Evolutionary conservation across 2,113 vertebrate species (phyloP).

Genomic region (Theristicus caerulescens): DNA sequence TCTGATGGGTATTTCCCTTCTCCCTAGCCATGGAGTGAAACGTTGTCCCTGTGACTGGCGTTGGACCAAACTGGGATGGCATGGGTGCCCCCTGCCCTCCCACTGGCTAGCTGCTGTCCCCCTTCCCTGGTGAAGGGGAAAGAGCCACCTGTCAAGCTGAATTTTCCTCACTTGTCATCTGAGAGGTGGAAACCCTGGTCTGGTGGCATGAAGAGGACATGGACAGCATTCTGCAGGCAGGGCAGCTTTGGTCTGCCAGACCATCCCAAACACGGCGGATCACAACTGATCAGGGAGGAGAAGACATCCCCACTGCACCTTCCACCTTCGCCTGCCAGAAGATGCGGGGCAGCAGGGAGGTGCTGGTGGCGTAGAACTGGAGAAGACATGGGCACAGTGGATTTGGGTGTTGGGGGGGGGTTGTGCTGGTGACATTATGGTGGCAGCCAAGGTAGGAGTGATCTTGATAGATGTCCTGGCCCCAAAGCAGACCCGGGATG

Average conservation of each 20-base stretch:
- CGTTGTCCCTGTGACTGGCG: not conserved
- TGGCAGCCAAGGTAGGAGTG: not conserved
- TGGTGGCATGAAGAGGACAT: not conserved
- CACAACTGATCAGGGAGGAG: not conserved
- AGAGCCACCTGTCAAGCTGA: not conserved
- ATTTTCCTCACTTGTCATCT: not conserved
- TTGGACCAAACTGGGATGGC: not conserved
- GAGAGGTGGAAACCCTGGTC: not conserved
- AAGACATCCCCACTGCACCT: not conserved
- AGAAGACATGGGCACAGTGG: not conserved
- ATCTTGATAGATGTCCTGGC: not conserved
- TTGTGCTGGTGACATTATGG: not conserved
- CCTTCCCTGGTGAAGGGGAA: not conserved
- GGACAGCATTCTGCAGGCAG: not conserved
- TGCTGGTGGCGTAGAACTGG: not conserved
- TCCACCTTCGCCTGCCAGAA: not conserved
- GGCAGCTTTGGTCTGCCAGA: not conserved
- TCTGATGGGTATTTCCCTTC: not conserved
- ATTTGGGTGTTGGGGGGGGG: not conserved
- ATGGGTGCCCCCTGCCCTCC: not conserved
- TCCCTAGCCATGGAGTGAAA: not conserved
- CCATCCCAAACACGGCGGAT: accelerated
- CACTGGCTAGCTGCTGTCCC: accelerated
- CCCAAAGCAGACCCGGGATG: not conserved
- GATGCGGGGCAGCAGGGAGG: not conserved